Conservation (phyloP, 2,797 vertebrate species). For the Lophura swinhoii region DNA sequence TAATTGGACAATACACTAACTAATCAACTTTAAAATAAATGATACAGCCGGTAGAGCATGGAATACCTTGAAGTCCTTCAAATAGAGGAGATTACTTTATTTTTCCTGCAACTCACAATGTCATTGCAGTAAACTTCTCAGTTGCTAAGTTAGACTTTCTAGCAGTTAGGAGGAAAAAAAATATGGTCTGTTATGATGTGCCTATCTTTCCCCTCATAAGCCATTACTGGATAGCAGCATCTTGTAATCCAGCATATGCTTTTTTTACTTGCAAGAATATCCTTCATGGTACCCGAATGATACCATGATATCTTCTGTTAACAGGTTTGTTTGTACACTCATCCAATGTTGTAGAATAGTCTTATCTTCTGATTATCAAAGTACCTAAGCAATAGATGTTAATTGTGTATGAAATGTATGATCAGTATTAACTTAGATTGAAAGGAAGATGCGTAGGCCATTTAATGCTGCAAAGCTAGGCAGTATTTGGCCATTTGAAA, state of each 20-base stretch:
- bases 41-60: background rate
- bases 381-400: background rate
- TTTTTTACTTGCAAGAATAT: background rate
- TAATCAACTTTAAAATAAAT: background rate
- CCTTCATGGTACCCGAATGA: background rate
- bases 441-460: background rate
- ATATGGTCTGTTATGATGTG: background rate
- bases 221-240: background rate
- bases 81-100: background rate
- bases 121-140: background rate
- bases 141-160: background rate
- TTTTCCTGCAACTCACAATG: background rate
- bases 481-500: background rate
- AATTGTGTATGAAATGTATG: background rate
- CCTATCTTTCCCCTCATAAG: background rate
- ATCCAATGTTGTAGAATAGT: background rate
- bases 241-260: background rate
- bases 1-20: background rate
- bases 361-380: background rate
- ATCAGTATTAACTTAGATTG: background rate
- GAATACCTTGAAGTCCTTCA: background rate
- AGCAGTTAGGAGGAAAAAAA: background rate
- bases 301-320: background rate
- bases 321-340: background rate
- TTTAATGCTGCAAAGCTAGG: background rate